phyloP scores from a whole-genome alignment of 2,888 invertebrate genomes.

The Caenorhabditis drosophilae region DNA sequence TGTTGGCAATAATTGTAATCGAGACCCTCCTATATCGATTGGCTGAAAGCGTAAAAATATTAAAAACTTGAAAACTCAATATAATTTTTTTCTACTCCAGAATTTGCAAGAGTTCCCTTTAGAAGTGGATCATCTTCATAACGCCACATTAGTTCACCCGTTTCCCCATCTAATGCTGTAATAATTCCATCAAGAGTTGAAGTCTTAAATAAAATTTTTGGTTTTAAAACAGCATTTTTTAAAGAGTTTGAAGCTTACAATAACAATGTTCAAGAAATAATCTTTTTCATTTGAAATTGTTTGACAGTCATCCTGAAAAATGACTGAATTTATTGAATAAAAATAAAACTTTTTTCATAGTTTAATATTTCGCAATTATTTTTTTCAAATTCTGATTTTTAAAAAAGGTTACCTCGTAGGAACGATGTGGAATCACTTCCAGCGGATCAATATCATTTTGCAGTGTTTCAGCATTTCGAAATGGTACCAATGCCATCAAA shows the following conservation, averaged over 20 bases:
- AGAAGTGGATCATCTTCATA: slow-evolving; percentile 23
- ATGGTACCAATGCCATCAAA: slow-evolving; percentile 37
- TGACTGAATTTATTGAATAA: neutral
- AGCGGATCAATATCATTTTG: slow-evolving; percentile 15
- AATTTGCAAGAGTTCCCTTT: slow-evolving; percentile 21
- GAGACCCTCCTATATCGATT: slow-evolving; percentile 37
- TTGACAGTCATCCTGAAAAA: slow-evolving; percentile 13
- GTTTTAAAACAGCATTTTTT: neutral
- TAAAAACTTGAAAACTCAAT: too few species aligned
- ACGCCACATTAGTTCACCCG: slow-evolving; percentile 28
- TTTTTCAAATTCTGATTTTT: neutral
- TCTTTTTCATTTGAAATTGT: slow-evolving; percentile 3
- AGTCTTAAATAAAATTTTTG: neutral
- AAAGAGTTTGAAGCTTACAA: slow-evolving; percentile 2
- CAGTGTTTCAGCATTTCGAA: slow-evolving; percentile 10
- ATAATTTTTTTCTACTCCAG: too few species aligned
- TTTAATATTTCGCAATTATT: too few species aligned
- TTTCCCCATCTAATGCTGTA: slow-evolving; percentile 30
- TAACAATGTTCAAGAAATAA: slow-evolving; percentile 14
- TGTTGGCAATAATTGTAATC: slow-evolving; percentile 38
- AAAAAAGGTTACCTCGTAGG: slow-evolving; percentile 6
- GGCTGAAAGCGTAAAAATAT: too few species aligned
- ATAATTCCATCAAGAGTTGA: slow-evolving; percentile 27
- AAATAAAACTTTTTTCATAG: too few species aligned
- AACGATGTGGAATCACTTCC: slow-evolving; percentile 5